Percentiles rank a stretch among this genome's conserved stretches.
phyloP scores from a whole-genome alignment of 2,888 invertebrate species.

The Corbicula japonica region DNA sequence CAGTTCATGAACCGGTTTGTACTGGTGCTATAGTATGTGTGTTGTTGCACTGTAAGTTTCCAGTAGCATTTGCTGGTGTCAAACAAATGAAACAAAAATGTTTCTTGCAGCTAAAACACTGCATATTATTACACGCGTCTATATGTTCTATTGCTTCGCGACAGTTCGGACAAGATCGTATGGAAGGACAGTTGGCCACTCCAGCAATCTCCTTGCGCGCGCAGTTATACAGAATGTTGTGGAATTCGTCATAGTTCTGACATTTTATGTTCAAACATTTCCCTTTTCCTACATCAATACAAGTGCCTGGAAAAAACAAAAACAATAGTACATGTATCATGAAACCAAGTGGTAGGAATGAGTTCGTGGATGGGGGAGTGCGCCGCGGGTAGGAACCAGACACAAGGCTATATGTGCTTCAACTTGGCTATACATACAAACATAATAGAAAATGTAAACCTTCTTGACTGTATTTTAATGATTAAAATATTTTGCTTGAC shows the following conservation, averaged over 20 bases:
- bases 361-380: too few relatives aligned
- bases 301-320: too few relatives aligned
- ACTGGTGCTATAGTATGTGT: slow-evolving; percentile 26
- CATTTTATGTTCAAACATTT: too few relatives aligned
- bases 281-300: too few relatives aligned
- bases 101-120: slow-evolving; percentile 30
- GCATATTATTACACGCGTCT: slow-evolving; percentile 32
- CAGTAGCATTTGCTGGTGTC: slow-evolving; percentile 12
- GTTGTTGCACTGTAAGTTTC: slow-evolving; percentile 11
- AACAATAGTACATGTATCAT: too few relatives aligned
- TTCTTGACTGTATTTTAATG: too few relatives aligned
- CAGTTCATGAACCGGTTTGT: slow-evolving; percentile 2
- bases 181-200: slow-evolving; percentile 20
- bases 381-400: too few relatives aligned
- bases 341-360: too few relatives aligned
- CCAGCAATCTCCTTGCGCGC: slow-evolving; percentile 17
- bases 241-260: slow-evolving; percentile 10
- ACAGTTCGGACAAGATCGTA: slow-evolving; percentile 36
- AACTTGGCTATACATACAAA: too few relatives aligned
- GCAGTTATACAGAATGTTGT: slow-evolving; percentile 11
- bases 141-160: slow-evolving; percentile 39
- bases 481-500: too few relatives aligned
- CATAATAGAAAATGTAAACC: too few relatives aligned
- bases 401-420: too few relatives aligned
- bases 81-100: slow-evolving; percentile 47